Evolutionary conservation across 30 jellyfish, hydroid and myxozoan genomes (phyloP).

Genomic region (Catostylus mosaicus): DNA sequence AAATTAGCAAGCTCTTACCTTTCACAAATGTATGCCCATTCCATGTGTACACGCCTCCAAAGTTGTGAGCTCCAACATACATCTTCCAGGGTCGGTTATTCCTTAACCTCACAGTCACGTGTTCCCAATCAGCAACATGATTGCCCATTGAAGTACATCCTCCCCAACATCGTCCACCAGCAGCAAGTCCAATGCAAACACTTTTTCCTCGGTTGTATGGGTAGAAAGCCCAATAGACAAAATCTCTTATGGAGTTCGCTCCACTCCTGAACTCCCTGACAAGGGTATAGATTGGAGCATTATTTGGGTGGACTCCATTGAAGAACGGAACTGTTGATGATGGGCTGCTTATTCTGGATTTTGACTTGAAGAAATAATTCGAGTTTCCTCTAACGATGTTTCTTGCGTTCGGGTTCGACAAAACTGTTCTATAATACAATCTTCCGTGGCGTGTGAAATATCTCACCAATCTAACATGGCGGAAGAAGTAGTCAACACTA

Average conservation of each 20-base stretch:
- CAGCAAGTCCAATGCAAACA: conserved; percentile 57
- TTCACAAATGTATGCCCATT: conserved; percentile 10
- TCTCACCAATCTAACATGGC: conserved; percentile 24
- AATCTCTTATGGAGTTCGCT: conserved; percentile 16
- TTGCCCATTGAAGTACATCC: conserved; percentile 48
- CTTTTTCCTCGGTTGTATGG: conserved; percentile 72
- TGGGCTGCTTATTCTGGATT: conserved; percentile 8
- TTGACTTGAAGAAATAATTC: conserved; percentile 27
- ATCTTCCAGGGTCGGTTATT: conserved; percentile 29
- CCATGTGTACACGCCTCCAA: conserved; percentile 40
- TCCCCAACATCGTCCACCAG: conserved; percentile 23
- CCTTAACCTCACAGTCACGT: conserved; percentile 52
- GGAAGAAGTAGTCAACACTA: conserved; percentile 28
- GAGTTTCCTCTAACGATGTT: conserved; percentile 24
- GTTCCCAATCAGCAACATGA: conserved; percentile 85
- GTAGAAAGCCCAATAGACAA: conserved; percentile 50
- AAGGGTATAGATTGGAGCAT: conserved; percentile 32
- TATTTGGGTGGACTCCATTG: conserved; percentile 29
- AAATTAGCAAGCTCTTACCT: conserved; percentile 7
- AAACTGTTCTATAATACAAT: neutral
- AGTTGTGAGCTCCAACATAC: conserved; percentile 52
- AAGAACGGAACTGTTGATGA: conserved; percentile 30
- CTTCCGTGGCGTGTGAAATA: neutral
- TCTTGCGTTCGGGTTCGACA: neutral
- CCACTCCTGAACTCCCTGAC: conserved; percentile 11